Conservation (phyloP, 2,113 vertebrate species). For the Labeo rohita region DNA sequence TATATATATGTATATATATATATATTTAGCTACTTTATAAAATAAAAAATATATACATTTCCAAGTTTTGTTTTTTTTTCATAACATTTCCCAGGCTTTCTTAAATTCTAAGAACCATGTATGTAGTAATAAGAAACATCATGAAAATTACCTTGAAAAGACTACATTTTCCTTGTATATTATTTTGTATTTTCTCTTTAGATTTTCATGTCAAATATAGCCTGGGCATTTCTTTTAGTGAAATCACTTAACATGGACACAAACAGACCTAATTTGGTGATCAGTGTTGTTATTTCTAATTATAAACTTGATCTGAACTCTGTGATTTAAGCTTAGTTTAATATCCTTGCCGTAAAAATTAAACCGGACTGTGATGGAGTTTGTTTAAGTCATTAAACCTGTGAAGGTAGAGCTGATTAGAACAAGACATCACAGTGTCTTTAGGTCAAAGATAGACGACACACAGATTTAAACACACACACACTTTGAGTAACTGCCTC, state of each 20-base stretch:
- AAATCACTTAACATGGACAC: neutral
- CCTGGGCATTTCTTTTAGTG: neutral
- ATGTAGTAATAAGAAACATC: too few relatives aligned
- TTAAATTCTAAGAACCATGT: too few relatives aligned
- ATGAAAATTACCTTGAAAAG: too few relatives aligned
- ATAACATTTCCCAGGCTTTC: too few relatives aligned
- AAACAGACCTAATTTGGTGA: neutral
- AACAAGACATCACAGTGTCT: conserved; percentile 16
- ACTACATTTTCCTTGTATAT: neutral
- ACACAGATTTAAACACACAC: conserved; percentile 16
- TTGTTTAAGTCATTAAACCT: conserved; percentile 8
- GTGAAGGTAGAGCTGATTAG: conserved; percentile 36
- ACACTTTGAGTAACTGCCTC: conserved; percentile 11
- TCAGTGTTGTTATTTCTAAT: neutral
- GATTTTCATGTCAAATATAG: neutral
- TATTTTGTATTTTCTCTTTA: neutral
- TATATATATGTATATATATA: too few relatives aligned
- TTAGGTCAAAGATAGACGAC: neutral
- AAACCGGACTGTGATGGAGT: neutral
- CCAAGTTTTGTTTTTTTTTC: too few relatives aligned
- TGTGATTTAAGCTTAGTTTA: conserved; percentile 13
- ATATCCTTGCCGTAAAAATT: neutral
- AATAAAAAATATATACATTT: too few relatives aligned
- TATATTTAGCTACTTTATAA: too few relatives aligned
- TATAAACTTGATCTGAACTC: conserved; percentile 19